A percentile compares a stretch with the other conserved stretches of the same genome.
Evolutionary conservation across 2,888 invertebrate species (phyloP).

Genomic region (Calliphora vomitoria): DNA sequence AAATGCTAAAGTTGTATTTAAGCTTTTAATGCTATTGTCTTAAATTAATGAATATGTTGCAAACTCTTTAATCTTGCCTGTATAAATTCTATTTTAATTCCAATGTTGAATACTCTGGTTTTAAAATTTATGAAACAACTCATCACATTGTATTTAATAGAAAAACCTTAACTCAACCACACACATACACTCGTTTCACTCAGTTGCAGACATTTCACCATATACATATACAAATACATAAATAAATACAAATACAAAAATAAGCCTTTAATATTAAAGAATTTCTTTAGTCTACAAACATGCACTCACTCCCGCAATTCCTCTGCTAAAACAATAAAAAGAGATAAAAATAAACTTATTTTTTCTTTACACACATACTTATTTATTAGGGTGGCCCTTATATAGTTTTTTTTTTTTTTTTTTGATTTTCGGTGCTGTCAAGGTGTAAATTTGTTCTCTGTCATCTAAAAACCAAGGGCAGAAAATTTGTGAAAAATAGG

Average conservation of each 20-base stretch:
- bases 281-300: not conserved
- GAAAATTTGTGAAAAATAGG: no score
- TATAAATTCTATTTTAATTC: conserved; percentile 48
- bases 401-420: no score
- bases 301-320: not conserved
- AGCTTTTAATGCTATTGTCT: conserved; percentile 39
- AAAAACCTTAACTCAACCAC: not conserved
- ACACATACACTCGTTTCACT: not conserved
- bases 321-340: not conserved
- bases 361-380: not conserved
- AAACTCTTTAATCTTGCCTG: conserved; percentile 23
- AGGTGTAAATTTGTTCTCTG: no score
- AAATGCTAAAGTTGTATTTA: not conserved
- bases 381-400: not conserved
- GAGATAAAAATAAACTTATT: not conserved
- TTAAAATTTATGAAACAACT: conserved; percentile 43
- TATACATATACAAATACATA: not conserved
- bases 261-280: conserved; percentile 10
- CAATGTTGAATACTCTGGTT: conserved; percentile 18
- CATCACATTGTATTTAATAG: conserved; percentile 28
- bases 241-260: not conserved
- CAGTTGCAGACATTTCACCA: not conserved
- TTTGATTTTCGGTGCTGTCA: no score
- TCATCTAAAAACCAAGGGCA: no score
- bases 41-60: conserved; percentile 29